These are phyloP conservation scores for Oryctes rhinoceros DNA, from an alignment of 1,140 invertebrate genomes.

Conservation along the genomic window DNA sequence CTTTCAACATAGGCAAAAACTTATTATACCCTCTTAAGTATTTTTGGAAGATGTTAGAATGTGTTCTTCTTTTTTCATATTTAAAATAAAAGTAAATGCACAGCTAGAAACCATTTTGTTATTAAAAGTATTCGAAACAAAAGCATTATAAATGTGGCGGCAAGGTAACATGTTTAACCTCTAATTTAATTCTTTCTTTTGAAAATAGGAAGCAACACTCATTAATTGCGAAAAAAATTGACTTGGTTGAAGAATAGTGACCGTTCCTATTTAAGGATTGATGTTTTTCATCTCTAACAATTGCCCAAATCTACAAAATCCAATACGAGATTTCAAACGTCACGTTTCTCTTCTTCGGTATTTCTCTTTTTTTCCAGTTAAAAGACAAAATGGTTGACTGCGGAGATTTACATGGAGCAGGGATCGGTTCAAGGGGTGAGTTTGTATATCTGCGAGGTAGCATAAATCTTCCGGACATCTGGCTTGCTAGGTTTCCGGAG, in stretches of 20 bases:
- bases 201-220: no score
- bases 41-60: no score
- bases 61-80: no score
- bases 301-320: constrained; percentile 30
- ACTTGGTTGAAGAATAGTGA: neutral
- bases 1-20: no score
- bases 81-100: no score
- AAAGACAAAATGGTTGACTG: constrained; percentile 34
- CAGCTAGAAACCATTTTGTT: no score
- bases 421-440: constrained; percentile 18
- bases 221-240: no score
- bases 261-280: neutral
- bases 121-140: no score
- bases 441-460: constrained; percentile 33
- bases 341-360: constrained; percentile 3
- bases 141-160: no score
- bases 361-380: constrained; percentile 25
- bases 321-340: constrained; percentile 31
- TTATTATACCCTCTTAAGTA: no score
- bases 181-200: no score
- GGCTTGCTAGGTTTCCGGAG: constrained; percentile 42
- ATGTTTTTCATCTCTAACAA: constrained; percentile 10
- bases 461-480: constrained; percentile 42
- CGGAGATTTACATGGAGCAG: constrained; percentile 31
- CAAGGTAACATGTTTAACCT: no score